Percentiles rank a stretch among this genome's conserved stretches.
Evolutionary conservation across 1,140 invertebrate genomes (phyloP).

Genomic region (Elysia chlorotica): DNA sequence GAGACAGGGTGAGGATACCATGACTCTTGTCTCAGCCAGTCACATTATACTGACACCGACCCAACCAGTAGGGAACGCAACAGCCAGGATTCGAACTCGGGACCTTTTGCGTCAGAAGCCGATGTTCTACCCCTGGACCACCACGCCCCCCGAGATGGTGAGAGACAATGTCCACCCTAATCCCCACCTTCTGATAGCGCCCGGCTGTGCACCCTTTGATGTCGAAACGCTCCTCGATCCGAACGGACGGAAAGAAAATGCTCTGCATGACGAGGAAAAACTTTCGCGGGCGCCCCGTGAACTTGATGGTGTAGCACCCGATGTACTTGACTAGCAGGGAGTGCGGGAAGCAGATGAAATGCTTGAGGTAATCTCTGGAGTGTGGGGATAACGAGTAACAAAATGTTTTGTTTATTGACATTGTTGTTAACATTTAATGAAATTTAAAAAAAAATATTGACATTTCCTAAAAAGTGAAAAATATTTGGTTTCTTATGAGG

Average conservation of each 20-base stretch:
- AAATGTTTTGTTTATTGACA: no score
- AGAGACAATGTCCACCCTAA: no score
- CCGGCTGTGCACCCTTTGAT: conserved; percentile 42
- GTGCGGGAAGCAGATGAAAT: conserved; percentile 43
- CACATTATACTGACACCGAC: no score
- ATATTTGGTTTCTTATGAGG: no score
- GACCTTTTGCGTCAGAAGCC: not conserved
- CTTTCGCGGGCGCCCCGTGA: conserved; percentile 34
- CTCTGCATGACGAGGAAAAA: conserved; percentile 48
- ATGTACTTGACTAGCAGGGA: conserved; percentile 46
- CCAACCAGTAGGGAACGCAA: no score
- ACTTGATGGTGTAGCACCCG: conserved; percentile 40
- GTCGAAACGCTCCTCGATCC: conserved; percentile 43
- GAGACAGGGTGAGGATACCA: no score
- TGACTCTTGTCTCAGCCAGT: no score
- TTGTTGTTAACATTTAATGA: no score
- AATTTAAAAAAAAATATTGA: no score
- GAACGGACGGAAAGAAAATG: conserved; percentile 38
- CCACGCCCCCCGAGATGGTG: no score
- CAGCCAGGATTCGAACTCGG: not conserved
- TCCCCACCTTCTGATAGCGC: conserved; percentile 41
- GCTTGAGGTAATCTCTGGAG: conserved; percentile 41
- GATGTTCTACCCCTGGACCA: not conserved
- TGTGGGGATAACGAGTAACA: no score
- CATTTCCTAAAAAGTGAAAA: no score